Base-by-base conservation (phyloP, 2,888 invertebrate species). In the Hyppa rectilinea region DNA sequence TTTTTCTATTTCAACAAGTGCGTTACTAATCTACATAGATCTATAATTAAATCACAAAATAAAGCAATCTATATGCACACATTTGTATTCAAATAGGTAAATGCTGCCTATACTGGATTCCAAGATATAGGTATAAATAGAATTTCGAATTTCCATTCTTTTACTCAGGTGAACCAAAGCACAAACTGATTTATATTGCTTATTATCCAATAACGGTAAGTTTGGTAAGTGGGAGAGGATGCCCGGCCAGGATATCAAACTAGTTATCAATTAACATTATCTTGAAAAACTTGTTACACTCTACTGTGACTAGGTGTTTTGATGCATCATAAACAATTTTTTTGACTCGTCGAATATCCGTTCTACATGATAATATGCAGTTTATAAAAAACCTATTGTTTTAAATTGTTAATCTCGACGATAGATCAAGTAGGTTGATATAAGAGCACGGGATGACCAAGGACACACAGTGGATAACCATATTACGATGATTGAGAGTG, bases 191-290 rank as follows among this genome's bases (percentile, higher is more conserved):
- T 52, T 78, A 56, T 71, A 34, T 55, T n/a, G n/a, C n/a, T n/a
- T 40, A 43, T 45, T 69, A 70, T 17, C 26, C 70, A 78, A 64
- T 72, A 74, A 69, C 79, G 66, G 71, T 76, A 61, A 61, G 31
- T 74, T 61, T 78, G 23, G 14, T 67, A 50, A 72, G 70, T 62
- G 12, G 59, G 50, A 74, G 60, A 68, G 52, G 38, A 67, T 67
- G 61, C 26, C 2, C 47, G n/a, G 58, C 47, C 75, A 75, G 76
- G 81, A 85, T 78, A 59, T 73, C 31, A 78, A 78, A 77, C 75
- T 45, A 70, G 77, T 78, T 71, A 47, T 71, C 23, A 50, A 64
- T 59, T 73, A 34, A 62, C 70, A 55, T 68, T 34, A 67, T 55
- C 62, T 79, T 64, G 71, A 60, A 36, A 64, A 81, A 75, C 74